Conservation (phyloP, 2,888 invertebrate species). For the Erebia ligea region DNA sequence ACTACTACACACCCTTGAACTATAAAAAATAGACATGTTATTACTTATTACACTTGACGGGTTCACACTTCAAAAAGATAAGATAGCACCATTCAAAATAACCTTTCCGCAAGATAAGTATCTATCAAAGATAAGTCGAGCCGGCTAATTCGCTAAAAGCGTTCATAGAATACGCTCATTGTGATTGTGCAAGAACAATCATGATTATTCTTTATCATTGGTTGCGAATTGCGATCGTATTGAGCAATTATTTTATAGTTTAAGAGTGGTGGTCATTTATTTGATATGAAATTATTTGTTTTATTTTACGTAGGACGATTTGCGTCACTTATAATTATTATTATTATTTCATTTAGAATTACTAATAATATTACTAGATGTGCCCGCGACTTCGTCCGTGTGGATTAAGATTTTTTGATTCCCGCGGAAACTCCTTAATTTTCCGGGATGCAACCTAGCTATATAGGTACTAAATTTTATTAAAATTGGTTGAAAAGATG, state of each 20-base stretch:
- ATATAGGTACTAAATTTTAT: too few relatives aligned
- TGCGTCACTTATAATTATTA: too few relatives aligned
- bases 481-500: too few relatives aligned
- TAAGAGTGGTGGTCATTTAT: background rate
- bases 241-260: conserved; percentile 25
- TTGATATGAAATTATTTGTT: background rate
- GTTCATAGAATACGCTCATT: conserved; percentile 33
- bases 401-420: too few relatives aligned
- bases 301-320: too few relatives aligned
- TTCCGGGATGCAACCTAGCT: too few relatives aligned
- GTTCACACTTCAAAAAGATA: conserved; percentile 21
- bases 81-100: conserved; percentile 26
- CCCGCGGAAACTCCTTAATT: too few relatives aligned
- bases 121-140: conserved; percentile 34
- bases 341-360: too few relatives aligned
- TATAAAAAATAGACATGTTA: conserved; percentile 6
- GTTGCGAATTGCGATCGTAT: conserved; percentile 30
- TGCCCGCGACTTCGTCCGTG: too few relatives aligned
- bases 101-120: conserved; percentile 29
- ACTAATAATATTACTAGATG: too few relatives aligned
- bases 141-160: conserved; percentile 33
- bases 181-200: conserved; percentile 33
- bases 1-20: conserved; percentile 2
- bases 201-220: conserved; percentile 25
- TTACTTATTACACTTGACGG: conserved; percentile 14